phyloP scores from a whole-genome alignment of 23 tunicate genomes.

The Trididemnum nubilum region DNA sequence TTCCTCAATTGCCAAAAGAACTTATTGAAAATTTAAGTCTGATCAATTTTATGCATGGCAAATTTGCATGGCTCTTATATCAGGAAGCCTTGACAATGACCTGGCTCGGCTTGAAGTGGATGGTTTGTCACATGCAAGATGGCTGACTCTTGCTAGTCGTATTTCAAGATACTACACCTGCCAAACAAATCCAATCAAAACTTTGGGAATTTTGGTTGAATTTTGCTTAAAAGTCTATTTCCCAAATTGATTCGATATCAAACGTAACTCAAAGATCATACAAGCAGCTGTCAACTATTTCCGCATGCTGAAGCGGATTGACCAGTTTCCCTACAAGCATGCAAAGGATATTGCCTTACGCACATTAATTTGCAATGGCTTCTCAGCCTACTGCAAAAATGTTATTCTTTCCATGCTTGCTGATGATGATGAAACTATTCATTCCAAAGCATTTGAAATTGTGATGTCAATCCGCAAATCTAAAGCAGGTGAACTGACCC shows the following conservation, averaged over 20 bases:
- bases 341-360: slow-evolving; percentile 7
- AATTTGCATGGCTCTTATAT: slow-evolving; percentile 34
- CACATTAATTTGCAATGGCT: slow-evolving; percentile 11
- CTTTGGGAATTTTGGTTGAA: slow-evolving; percentile 7
- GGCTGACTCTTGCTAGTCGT: too few species aligned
- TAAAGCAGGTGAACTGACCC: background rate
- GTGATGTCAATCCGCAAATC: slow-evolving; percentile 5
- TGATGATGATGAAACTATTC: slow-evolving; percentile 2
- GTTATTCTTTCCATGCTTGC: slow-evolving; percentile 32
- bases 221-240: slow-evolving; percentile 16
- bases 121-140: too few species aligned
- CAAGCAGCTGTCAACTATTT: slow-evolving; percentile 23
- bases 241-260: slow-evolving; percentile 36
- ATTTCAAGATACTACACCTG: slow-evolving; percentile 16
- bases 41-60: slow-evolving; percentile 37
- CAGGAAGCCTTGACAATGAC: slow-evolving; percentile 32
- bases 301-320: slow-evolving; percentile 17
- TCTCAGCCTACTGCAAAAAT: slow-evolving; percentile 33
- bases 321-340: slow-evolving; percentile 26
- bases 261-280: background rate
- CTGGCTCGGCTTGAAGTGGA: slow-evolving; percentile 26
- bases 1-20: slow-evolving; percentile 29
- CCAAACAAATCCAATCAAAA: slow-evolving; percentile 13
- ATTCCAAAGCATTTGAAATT: slow-evolving; percentile 9
- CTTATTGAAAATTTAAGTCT: slow-evolving; percentile 27